Evolutionary conservation across 2,113 vertebrate species (phyloP), one percentile per base, ranked within the genome.

Genomic region (Pituophis catenifer): DNA sequence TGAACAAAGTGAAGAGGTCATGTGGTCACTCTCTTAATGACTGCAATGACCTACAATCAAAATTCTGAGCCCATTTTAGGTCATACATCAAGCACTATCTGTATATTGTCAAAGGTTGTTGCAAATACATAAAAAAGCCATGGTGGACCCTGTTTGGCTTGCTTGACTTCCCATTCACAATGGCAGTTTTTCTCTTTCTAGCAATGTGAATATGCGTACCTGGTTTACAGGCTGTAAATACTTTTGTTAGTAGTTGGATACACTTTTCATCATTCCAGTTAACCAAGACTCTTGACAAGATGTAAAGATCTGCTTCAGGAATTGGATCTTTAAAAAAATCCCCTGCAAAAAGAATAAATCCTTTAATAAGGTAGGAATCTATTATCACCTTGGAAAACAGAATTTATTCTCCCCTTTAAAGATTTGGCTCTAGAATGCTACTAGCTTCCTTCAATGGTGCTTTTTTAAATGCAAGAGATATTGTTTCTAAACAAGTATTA

Each of bases 201-300:
- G 8, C 24, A 52, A 13, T 87, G 7, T 87, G 11, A 53, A 50
- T 23, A 87, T 24, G 19, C 24, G 1, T 87, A 87, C 86, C 86
- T 52, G 48, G 23, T 10, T 87, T 87, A 50, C 21, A 86, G 81
- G 9, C 38, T 2, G 8, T 86, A 44, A 48, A 21, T 23, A 86
- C 7, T 5, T 44, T 86, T 5, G 38, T 86, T 11, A 86, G 81
- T 44, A 86, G 38, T 5, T 48, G 38, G 11, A 86, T 23, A 86
- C 81, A 86, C 19, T 86, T 86, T 23, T 86, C 90, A 75, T 99
- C 98, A 0, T 96, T 95, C 99, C 98, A 99, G 89, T 99, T 98
- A 0, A 99, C 98, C 81, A 99, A 96, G 94, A 99, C 97, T 91
- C 99, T 97, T 13, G 98, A 98, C 89, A 99, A 97, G 95, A 99